Percentiles rank a stretch among this genome's conserved stretches.
Conservation (phyloP, 2,888 invertebrate species). For the Leistus spinibarbis region DNA sequence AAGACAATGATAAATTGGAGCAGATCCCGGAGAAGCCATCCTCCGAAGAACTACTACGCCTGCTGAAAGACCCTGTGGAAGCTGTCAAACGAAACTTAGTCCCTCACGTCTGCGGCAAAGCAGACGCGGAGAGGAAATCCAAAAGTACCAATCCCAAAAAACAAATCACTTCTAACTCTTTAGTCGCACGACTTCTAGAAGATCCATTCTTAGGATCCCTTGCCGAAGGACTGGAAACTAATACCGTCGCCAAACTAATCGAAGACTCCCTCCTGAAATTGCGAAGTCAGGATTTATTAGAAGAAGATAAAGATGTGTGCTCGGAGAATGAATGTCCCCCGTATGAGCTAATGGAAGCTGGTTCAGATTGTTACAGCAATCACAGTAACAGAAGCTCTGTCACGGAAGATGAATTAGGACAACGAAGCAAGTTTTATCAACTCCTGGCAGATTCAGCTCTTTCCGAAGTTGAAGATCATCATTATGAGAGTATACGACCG, state of each 20-base stretch:
- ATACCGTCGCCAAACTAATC: constrained; percentile 67
- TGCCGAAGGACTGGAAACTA: constrained; percentile 66
- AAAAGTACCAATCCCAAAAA: constrained; percentile 43
- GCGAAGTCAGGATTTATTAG: constrained; percentile 52
- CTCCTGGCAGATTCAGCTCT: constrained; percentile 73
- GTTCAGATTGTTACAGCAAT: constrained; percentile 76
- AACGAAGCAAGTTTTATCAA: constrained; percentile 75
- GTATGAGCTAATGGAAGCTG: constrained; percentile 76
- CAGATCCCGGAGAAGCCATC: constrained; percentile 19
- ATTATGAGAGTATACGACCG: constrained; percentile 73
- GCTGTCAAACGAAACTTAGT: constrained; percentile 76
- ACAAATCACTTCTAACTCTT: constrained; percentile 43
- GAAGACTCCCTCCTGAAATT: constrained; percentile 71
- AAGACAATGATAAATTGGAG: constrained; percentile 20
- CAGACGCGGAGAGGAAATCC: constrained; percentile 57
- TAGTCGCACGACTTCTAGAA: constrained; percentile 65
- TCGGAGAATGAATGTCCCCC: constrained; percentile 67
- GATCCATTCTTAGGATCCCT: constrained; percentile 69
- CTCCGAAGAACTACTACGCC: constrained; percentile 44
- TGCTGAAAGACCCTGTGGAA: constrained; percentile 75
- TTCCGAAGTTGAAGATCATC: constrained; percentile 73
- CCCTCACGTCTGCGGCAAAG: constrained; percentile 77
- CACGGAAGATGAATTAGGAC: constrained; percentile 67
- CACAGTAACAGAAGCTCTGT: constrained; percentile 57
- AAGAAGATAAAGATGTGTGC: constrained; percentile 55